Percentiles rank a stretch among this genome's conserved stretches.
Conservation (phyloP, 1,140 invertebrate genomes). For the Ladona fulva region DNA sequence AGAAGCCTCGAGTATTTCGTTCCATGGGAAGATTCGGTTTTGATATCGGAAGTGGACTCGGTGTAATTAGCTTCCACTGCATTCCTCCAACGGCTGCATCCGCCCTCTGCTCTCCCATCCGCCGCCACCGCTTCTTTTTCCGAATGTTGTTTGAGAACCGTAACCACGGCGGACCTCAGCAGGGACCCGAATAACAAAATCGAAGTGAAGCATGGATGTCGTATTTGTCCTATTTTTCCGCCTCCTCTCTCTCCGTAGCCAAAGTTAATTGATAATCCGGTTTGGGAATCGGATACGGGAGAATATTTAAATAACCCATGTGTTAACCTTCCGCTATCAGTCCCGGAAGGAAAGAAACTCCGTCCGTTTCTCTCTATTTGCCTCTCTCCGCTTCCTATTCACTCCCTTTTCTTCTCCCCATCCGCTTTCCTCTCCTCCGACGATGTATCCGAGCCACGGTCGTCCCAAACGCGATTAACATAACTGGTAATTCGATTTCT, state of each 20-base stretch:
- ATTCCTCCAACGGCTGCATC: too few relatives aligned
- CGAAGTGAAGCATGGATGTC: too few relatives aligned
- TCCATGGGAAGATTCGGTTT: too few relatives aligned
- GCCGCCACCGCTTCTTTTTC: too few relatives aligned
- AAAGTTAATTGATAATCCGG: not conserved
- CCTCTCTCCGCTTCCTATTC: not conserved
- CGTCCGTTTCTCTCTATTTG: not conserved
- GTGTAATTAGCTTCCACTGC: too few relatives aligned
- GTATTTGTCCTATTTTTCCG: not conserved
- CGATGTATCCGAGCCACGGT: not conserved
- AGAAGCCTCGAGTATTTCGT: too few relatives aligned
- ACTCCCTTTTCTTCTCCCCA: not conserved
- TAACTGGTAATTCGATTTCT: slow-evolving; percentile 10
- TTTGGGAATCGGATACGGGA: not conserved
- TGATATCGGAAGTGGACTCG: too few relatives aligned
- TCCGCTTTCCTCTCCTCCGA: not conserved
- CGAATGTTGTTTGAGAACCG: too few relatives aligned
- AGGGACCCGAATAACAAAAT: too few relatives aligned
- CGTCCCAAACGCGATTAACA: slow-evolving; percentile 7
- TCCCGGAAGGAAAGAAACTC: not conserved
- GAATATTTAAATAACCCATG: slow-evolving; percentile 1
- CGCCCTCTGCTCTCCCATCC: too few relatives aligned
- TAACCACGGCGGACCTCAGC: too few relatives aligned
- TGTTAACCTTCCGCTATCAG: not conserved
- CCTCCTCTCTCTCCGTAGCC: not conserved